Evolutionary conservation across 2,113 vertebrate species (phyloP).

Genomic region (Toxostoma redivivum): DNA sequence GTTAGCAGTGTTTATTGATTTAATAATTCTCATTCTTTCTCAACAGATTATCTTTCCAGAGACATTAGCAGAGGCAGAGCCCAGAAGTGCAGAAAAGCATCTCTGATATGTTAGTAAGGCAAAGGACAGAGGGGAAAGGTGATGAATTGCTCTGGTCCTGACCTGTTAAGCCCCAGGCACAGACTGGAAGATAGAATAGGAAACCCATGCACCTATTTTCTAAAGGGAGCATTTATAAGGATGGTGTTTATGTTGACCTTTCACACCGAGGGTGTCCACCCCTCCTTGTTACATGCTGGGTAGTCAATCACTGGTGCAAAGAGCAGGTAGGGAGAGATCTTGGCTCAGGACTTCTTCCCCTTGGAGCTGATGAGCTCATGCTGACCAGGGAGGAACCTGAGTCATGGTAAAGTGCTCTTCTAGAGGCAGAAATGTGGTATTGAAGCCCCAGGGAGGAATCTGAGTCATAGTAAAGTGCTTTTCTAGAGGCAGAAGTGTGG

Average conservation of each 20-base stretch:
- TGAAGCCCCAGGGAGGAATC: background rate
- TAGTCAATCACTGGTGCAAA: background rate
- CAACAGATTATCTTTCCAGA: slow-evolving; percentile 48
- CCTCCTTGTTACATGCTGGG: background rate
- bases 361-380: background rate
- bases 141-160: slow-evolving; percentile 10
- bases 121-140: background rate
- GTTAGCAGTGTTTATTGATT: slow-evolving; percentile 61
- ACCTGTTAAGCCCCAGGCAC: background rate
- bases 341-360: background rate
- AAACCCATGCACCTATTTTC: slow-evolving; percentile 5
- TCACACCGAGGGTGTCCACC: background rate
- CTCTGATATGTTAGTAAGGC: background rate
- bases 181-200: background rate
- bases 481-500: background rate
- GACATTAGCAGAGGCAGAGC: slow-evolving; percentile 1
- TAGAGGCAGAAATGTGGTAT: background rate
- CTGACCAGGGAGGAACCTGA: background rate
- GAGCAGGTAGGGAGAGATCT: background rate
- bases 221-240: background rate
- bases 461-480: background rate
- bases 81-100: background rate
- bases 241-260: background rate
- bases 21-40: slow-evolving; percentile 56
- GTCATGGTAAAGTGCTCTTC: background rate